phyloP scores from a whole-genome alignment of 2,797 vertebrate genomes.

The Parauchenoglanis ngamensis region DNA sequence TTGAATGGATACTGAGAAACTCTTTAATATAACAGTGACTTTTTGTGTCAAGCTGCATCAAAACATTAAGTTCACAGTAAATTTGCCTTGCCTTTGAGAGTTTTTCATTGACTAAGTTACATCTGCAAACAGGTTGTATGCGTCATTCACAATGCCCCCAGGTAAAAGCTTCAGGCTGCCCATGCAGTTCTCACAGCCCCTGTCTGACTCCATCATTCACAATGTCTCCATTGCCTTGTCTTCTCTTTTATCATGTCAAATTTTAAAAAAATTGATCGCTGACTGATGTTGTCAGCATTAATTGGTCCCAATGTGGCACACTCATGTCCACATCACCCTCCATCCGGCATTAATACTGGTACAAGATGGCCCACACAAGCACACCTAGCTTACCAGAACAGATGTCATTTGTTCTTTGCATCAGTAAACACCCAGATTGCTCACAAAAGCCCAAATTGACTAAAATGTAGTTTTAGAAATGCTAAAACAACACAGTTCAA shows the following conservation, averaged over 20 bases:
- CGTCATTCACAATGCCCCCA: background rate
- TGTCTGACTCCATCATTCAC: constrained; percentile 50
- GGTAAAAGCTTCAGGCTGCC: constrained; percentile 23
- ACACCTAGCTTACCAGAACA: constrained; percentile 42
- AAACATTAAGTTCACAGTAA: constrained; percentile 11
- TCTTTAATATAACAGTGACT: background rate
- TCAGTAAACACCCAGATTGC: constrained; percentile 31
- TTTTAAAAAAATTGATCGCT: constrained; percentile 38
- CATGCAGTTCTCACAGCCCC: constrained; percentile 2
- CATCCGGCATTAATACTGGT: background rate
- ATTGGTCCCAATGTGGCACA: constrained; percentile 53
- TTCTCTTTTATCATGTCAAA: constrained; percentile 48
- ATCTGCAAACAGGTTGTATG: background rate
- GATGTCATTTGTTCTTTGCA: constrained; percentile 16
- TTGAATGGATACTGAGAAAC: background rate
- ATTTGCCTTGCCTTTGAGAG: constrained; percentile 33
- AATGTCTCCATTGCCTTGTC: constrained; percentile 32
- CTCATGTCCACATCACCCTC: constrained; percentile 32
- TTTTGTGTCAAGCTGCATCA: constrained; percentile 5
- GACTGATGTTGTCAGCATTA: constrained; percentile 54
- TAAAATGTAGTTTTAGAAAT: constrained; percentile 10
- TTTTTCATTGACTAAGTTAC: constrained; percentile 4
- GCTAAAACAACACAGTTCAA: background rate
- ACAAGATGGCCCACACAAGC: constrained; percentile 25
- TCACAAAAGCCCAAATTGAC: constrained; percentile 25